Conservation (phyloP, 2,888 invertebrate genomes). For the Trissonchulus sp. region DNA sequence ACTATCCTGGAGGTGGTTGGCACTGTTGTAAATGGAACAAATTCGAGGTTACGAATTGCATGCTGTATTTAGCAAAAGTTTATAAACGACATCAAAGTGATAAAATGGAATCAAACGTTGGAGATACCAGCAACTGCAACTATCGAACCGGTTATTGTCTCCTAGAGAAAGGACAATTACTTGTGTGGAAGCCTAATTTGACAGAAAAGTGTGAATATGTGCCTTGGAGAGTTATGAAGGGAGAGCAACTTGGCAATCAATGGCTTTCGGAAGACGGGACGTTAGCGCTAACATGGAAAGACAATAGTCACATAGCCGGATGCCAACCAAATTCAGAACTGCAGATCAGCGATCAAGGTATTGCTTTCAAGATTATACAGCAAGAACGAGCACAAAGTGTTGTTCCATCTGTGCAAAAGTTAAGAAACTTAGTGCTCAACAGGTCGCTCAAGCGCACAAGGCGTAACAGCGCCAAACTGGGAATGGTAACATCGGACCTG, state of each 20-base stretch:
- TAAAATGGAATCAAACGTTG: not conserved
- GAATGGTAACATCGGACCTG: constrained; percentile 1
- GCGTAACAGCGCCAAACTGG: not conserved
- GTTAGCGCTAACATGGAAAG: constrained; percentile 5
- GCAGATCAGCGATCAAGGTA: constrained; percentile 1
- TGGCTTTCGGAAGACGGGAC: not conserved
- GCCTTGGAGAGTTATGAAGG: not conserved
- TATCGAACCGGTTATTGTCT: not conserved
- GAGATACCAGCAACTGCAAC: not conserved
- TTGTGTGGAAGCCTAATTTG: not conserved
- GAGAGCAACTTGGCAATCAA: not conserved
- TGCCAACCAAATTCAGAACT: no score
- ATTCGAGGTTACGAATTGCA: constrained; percentile 4
- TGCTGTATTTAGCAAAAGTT: not conserved
- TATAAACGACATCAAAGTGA: not conserved
- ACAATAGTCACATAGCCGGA: not conserved
- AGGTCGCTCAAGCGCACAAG: not conserved
- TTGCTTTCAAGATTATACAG: not conserved
- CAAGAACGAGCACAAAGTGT: not conserved
- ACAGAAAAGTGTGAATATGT: constrained; percentile 10
- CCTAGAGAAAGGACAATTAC: not conserved
- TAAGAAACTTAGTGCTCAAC: no score
- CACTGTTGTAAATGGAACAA: not conserved
- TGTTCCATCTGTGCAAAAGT: no score
- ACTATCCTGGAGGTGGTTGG: not conserved